phyloP scores from a whole-genome alignment of 2,888 invertebrate genomes.

The Apodemia mormo region DNA sequence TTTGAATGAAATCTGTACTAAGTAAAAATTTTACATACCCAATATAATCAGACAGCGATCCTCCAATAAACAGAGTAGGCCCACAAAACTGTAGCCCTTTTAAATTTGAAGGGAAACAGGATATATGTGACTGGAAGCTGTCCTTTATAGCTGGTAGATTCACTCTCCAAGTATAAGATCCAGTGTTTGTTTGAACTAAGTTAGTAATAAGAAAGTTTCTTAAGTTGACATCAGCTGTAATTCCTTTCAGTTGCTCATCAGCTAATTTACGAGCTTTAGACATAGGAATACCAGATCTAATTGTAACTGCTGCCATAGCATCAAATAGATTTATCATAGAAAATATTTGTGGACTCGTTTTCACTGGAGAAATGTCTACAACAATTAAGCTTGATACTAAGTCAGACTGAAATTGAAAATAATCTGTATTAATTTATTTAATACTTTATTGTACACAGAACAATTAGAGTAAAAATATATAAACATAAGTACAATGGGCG shows the following conservation, averaged over 20 bases:
- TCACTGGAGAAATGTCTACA: constrained; percentile 87
- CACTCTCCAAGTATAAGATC: constrained; percentile 88
- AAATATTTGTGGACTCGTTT: constrained; percentile 82
- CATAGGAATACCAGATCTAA: constrained; percentile 84
- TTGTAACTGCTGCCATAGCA: constrained; percentile 83
- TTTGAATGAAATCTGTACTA: too few relatives aligned
- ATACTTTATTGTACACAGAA: too few relatives aligned
- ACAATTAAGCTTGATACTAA: constrained; percentile 85
- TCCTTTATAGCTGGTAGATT: constrained; percentile 88
- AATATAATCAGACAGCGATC: constrained; percentile 91
- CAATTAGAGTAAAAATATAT: too few relatives aligned
- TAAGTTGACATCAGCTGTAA: constrained; percentile 81
- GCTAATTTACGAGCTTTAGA: constrained; percentile 85
- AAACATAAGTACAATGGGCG: too few relatives aligned
- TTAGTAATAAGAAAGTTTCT: constrained; percentile 93
- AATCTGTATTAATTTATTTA: too few relatives aligned
- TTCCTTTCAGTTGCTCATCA: constrained; percentile 82
- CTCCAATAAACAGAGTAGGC: constrained; percentile 92
- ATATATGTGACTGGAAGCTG: constrained; percentile 84
- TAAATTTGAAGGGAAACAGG: constrained; percentile 83
- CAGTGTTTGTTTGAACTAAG: constrained; percentile 85
- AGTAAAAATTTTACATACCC: constrained; percentile 68
- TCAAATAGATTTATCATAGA: constrained; percentile 85
- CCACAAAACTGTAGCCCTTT: constrained; percentile 81
- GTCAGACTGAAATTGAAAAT: constrained; percentile 74